Base-by-base conservation (phyloP, 2,888 invertebrate genomes). In the Ornithoptera priamus region DNA sequence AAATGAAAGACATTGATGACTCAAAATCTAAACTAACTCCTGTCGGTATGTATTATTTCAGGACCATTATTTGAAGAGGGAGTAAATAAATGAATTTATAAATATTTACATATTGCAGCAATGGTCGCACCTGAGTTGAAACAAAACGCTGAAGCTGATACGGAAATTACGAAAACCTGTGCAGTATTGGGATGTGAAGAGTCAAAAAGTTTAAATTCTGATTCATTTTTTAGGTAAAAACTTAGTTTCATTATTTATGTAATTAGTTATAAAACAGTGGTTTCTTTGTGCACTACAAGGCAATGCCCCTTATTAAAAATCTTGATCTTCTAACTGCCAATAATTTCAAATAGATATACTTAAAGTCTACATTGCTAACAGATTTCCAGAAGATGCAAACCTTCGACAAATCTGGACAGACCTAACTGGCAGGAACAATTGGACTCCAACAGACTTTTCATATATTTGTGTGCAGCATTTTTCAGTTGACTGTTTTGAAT, bases 391-490 rank as follows among this genome's bases (percentile, higher is more conserved):
- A 78, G 92, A 92, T 56, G 72, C 82, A 1, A 81, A 81, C 17
- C 82, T 85, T 3, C 80, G 85, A 67, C 90, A 90, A 76, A 89
- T 92, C 75, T 92, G 92, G 92, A 86, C 91, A 2, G 89, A 90
- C 75, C 81, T 92, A 4, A 92, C 92, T 0, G 92, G 92, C 2
- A 86, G 92, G 42, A 89, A 87, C 73, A 90, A 88, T 75, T 92
- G 92, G 92, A 90, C 90, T 0, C 90, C 92, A 0, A 92, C 90
- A 0, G 92, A 92, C 75, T 92, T 84, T 73, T 92, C 92, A 0
- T 92, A 91, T 72, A 90, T 92, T 72, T 92, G 92, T 74, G 85
- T 90, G 71, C 89, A 91, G 70, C 92, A 92, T 72, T 92, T 92
- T 76, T 89, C 92, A 0, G 86, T 90, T 0, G 92, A 92, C 75